Evolutionary conservation across 2,888 invertebrate genomes (phyloP).

Genomic region (Dynastes hyllus): DNA sequence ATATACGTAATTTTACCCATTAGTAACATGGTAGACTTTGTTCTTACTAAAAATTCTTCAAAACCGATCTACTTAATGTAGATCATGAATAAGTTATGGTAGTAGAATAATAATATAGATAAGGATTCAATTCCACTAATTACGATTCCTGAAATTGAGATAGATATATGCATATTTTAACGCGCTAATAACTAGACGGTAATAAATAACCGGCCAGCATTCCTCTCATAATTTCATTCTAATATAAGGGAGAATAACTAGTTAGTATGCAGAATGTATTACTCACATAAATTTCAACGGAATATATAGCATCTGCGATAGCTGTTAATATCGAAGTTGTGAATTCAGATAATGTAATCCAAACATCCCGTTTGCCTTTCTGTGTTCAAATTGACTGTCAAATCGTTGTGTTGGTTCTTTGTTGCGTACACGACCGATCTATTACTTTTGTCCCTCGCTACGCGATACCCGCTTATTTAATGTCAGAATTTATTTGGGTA

Average conservation of each 20-base stretch:
- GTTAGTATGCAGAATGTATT: constrained; percentile 49
- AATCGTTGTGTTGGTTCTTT: constrained; percentile 42
- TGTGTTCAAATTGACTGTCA: constrained; percentile 32
- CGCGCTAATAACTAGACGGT: constrained; percentile 10
- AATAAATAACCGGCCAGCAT: constrained; percentile 34
- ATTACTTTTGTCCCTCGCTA: constrained; percentile 17
- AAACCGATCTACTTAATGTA: too few species aligned
- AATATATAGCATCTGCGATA: constrained; percentile 47
- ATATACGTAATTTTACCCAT: too few species aligned
- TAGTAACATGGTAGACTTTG: too few species aligned
- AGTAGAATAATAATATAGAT: too few species aligned
- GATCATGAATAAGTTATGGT: too few species aligned
- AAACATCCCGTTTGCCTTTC: constrained; percentile 44
- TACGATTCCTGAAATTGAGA: constrained; percentile 21
- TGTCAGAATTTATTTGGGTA: not conserved
- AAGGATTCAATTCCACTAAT: constrained; percentile 4
- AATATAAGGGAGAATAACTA: constrained; percentile 34
- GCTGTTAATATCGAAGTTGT: constrained; percentile 43
- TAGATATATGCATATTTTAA: constrained; percentile 27
- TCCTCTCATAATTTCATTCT: constrained; percentile 45
- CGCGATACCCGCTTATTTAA: constrained; percentile 13
- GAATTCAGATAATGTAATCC: constrained; percentile 45
- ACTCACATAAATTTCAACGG: constrained; percentile 37
- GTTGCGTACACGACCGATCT: constrained; percentile 26
- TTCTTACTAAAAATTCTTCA: too few species aligned